Percentiles rank a stretch among this genome's conserved stretches.
Evolutionary conservation across 2,113 vertebrate species (phyloP).

Genomic region (Panurus biarmicus): DNA sequence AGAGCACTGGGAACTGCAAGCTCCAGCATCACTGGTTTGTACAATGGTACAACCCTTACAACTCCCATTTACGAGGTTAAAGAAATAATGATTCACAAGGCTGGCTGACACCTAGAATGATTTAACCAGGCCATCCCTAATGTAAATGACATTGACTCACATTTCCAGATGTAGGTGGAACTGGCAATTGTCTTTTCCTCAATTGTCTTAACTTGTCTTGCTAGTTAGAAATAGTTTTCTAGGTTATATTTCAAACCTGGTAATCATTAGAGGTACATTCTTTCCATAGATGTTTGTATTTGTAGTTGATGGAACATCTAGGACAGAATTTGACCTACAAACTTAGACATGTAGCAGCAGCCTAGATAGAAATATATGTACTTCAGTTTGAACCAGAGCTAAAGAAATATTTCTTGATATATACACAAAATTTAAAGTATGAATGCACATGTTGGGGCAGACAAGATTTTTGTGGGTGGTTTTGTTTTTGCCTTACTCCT

Average conservation of each 20-base stretch:
- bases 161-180: conserved; percentile 30
- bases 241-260: conserved; percentile 25
- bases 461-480: background rate
- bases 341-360: background rate
- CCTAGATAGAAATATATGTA: background rate
- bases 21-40: background rate
- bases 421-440: background rate
- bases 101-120: conserved; percentile 1
- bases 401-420: background rate
- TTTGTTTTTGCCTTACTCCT: fast-evolving
- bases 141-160: conserved; percentile 20
- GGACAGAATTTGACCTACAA: conserved; percentile 40
- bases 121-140: conserved; percentile 19
- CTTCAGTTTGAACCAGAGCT: background rate
- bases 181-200: conserved; percentile 26
- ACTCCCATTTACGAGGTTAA: background rate
- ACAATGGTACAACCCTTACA: background rate
- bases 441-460: background rate
- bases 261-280: conserved; percentile 16
- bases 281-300: conserved; percentile 20
- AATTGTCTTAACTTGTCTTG: conserved; percentile 41
- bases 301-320: background rate
- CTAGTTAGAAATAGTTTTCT: conserved; percentile 48
- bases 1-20: background rate
- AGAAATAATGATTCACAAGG: conserved; percentile 33